phyloP scores from a whole-genome alignment of 2,797 vertebrate genomes.

The Tapera naevia region DNA sequence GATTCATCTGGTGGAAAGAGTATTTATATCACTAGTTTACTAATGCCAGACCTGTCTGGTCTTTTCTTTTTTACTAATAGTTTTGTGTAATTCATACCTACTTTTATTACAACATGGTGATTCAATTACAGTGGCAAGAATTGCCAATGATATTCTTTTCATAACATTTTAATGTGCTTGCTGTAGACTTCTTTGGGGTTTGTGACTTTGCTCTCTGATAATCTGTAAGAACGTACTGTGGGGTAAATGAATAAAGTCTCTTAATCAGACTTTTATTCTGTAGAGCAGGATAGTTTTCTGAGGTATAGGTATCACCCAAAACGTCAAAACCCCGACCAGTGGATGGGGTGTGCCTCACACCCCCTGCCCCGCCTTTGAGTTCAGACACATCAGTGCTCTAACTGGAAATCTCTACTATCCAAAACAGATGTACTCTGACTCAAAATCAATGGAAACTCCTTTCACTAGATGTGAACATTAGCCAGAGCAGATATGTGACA shows the following conservation, averaged over 20 bases:
- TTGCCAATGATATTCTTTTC: not conserved
- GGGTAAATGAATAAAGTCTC: not conserved
- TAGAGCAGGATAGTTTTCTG: not conserved
- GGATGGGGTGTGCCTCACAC: not conserved
- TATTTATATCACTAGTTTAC: slow-evolving; percentile 7
- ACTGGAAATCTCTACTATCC: not conserved
- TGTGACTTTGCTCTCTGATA: not conserved
- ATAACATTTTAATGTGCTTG: not conserved
- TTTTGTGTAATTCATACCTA: not conserved
- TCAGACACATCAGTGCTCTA: not conserved
- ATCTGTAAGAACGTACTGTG: not conserved
- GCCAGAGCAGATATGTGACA: not conserved
- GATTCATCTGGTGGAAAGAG: not conserved
- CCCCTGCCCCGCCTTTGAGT: not conserved
- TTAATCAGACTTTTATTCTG: not conserved
- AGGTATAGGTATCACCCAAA: not conserved
- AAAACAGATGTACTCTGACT: not conserved
- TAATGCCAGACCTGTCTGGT: not conserved
- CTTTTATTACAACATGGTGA: not conserved
- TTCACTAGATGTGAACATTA: not conserved
- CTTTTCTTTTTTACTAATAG: not conserved
- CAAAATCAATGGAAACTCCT: not conserved
- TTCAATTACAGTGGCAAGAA: not conserved
- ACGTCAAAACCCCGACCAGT: not conserved
- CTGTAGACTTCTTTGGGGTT: not conserved